Conservation (phyloP, 2,113 vertebrate species). For the Rhinopomastus cyanomelas region DNA sequence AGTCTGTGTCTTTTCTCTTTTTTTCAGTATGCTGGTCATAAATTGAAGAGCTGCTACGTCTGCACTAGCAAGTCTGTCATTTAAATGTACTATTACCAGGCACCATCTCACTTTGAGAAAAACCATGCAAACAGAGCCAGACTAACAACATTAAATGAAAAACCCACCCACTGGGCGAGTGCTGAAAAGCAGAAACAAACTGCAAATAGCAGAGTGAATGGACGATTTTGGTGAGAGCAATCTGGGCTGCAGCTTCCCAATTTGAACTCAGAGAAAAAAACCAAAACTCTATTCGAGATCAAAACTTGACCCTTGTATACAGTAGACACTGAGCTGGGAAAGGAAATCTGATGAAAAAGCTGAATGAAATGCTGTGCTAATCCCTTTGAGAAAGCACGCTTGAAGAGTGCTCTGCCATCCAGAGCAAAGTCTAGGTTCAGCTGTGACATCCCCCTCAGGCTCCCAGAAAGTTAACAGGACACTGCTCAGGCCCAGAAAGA, state of each 20-base stretch:
- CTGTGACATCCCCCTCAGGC: slow-evolving; percentile 65
- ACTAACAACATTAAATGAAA: neutral
- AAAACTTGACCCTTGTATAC: slow-evolving; percentile 44
- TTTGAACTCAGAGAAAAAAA: neutral
- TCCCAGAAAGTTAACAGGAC: slow-evolving; percentile 57
- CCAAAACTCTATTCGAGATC: neutral
- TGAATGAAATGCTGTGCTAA: slow-evolving; percentile 70
- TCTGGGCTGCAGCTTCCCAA: neutral
- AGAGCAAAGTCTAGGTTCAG: slow-evolving; percentile 65
- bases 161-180: neutral
- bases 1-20: neutral
- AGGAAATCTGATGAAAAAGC: slow-evolving; percentile 60
- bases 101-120: slow-evolving; percentile 19
- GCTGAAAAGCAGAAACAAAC: slow-evolving; percentile 26
- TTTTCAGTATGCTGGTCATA: neutral
- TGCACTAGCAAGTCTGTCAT: neutral
- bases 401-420: slow-evolving; percentile 69
- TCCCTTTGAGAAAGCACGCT: slow-evolving; percentile 66
- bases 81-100: neutral
- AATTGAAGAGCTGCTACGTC: neutral
- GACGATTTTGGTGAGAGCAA: slow-evolving; percentile 7
- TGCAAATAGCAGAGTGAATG: neutral
- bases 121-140: neutral
- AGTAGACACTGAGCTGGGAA: slow-evolving; percentile 56
- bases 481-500: slow-evolving; percentile 44